Evolutionary conservation across 37 sponge, comb jelly and placozoan genomes (phyloP).

Genomic region (Axinella damicornis): DNA sequence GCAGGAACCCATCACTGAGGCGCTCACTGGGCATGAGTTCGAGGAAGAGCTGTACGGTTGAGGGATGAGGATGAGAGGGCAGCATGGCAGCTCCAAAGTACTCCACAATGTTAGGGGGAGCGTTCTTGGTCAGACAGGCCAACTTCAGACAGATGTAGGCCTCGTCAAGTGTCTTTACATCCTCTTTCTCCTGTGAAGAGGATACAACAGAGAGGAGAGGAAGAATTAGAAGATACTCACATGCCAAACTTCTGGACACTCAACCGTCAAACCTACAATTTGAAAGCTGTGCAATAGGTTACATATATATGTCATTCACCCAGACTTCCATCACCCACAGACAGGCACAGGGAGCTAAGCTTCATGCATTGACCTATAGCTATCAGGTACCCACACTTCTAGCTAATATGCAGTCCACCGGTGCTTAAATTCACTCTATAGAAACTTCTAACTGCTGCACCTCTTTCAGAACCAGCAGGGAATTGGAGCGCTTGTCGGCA

Average conservation of each 20-base stretch:
- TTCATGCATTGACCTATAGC: too few relatives aligned
- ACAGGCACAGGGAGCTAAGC: too few relatives aligned
- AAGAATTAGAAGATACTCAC: too few relatives aligned
- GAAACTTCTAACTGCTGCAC: constrained; percentile 28
- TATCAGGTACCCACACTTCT: too few relatives aligned
- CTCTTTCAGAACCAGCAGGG: constrained; percentile 62
- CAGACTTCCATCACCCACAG: too few relatives aligned
- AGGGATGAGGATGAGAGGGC: neutral
- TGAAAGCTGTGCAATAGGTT: too few relatives aligned
- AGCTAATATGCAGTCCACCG: too few relatives aligned
- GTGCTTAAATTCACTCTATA: neutral
- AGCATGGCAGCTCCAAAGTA: constrained; percentile 64
- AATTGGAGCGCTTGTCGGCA: constrained; percentile 17
- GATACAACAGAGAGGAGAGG: neutral
- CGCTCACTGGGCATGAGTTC: constrained; percentile 71
- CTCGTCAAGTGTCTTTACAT: constrained; percentile 48
- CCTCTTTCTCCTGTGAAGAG: too few relatives aligned
- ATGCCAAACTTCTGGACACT: too few relatives aligned
- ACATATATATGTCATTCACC: too few relatives aligned
- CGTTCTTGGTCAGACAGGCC: constrained; percentile 8
- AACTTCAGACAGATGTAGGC: constrained; percentile 56
- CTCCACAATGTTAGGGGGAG: constrained; percentile 57
- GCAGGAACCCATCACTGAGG: too few relatives aligned
- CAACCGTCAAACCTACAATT: too few relatives aligned
- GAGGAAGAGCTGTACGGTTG: constrained; percentile 55